Evolutionary conservation across 2,888 invertebrate genomes (phyloP).

Genomic region (Notocelia uddmanniana): DNA sequence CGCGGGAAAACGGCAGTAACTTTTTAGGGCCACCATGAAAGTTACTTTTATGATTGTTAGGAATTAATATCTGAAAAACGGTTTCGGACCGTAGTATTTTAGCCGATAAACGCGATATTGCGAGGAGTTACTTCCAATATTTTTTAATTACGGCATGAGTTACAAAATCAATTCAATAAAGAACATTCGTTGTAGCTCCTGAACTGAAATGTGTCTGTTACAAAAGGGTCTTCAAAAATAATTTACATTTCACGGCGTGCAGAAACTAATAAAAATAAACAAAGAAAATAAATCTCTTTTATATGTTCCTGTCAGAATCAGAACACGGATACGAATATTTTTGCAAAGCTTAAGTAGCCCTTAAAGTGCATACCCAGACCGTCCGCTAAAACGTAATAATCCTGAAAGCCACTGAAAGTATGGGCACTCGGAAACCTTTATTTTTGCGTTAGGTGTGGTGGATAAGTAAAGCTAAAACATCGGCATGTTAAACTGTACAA

Average conservation of each 20-base stretch:
- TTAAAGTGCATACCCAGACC: conserved; percentile 30
- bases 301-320: conserved; percentile 21
- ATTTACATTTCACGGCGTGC: not conserved
- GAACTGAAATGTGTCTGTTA: not conserved
- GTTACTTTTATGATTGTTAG: conserved; percentile 83
- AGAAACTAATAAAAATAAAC: not conserved
- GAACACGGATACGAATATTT: conserved; percentile 31
- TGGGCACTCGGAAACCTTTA: conserved; percentile 26
- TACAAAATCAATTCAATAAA: conserved; percentile 25
- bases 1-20: conserved; percentile 72
- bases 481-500: conserved; percentile 5
- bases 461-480: conserved; percentile 17
- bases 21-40: conserved; percentile 80
- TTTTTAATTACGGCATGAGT: conserved; percentile 51
- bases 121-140: conserved; percentile 61
- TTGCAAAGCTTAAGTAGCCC: conserved; percentile 39
- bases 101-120: conserved; percentile 67
- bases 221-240: not conserved
- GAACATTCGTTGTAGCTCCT: not conserved
- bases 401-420: conserved; percentile 40
- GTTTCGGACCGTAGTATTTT: conserved; percentile 74
- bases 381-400: conserved; percentile 46
- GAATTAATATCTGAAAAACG: conserved; percentile 84
- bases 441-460: conserved; percentile 13
- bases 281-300: conserved; percentile 19